Base-by-base conservation (phyloP, 2,797 vertebrate species). In the Antennarius maculatus region DNA sequence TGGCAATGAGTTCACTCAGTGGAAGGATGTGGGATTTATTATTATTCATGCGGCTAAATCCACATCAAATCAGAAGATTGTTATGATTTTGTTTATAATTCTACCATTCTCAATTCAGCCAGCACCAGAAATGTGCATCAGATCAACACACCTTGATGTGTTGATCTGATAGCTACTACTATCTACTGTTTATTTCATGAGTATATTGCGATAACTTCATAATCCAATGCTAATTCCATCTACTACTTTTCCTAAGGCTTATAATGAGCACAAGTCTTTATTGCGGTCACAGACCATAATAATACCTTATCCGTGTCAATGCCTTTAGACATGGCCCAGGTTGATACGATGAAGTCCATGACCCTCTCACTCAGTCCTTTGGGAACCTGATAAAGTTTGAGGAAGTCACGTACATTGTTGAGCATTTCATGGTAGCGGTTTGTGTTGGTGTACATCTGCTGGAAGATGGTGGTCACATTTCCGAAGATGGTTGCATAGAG, bases 361-460 rank as follows among this genome's bases (percentile, higher is more conserved):
- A 99, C 97, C 79, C 97, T 92, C 87, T 99, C 97, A 27, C 97
- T 99, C 88, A 99, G 95, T 81, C 97, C 96, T 94, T 97, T 97
- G 31, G 97, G 97, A 74, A 99, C 97, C 92, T 99, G 97, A 85
- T 99, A 99, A 62, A 99, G 94, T 83, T 98, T 98, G 66, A 99
- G 92, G 90, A 99, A 99, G 89, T 99, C 97, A 0, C 97, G 95
- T 66, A 98, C 97, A 1, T 99, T 99, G 92, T 99, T 99, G 78
- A 98, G 93, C 96, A 99, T 98, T 93, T 99, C 97, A 0, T 99
- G 97, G 92, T 99, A 99, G 69, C 97, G 95, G 88, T 99, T 99
- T 74, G 97, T 99, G 93, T 99, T 98, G 82, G 97, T 98, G 86
- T 98, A 99, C 97, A 99, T 99, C 92, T 99, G 97, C 92, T 99